These are phyloP conservation scores for Lamprotornis superbus DNA, from an alignment of 2,113 vertebrate genomes.

Conservation along the genomic window DNA sequence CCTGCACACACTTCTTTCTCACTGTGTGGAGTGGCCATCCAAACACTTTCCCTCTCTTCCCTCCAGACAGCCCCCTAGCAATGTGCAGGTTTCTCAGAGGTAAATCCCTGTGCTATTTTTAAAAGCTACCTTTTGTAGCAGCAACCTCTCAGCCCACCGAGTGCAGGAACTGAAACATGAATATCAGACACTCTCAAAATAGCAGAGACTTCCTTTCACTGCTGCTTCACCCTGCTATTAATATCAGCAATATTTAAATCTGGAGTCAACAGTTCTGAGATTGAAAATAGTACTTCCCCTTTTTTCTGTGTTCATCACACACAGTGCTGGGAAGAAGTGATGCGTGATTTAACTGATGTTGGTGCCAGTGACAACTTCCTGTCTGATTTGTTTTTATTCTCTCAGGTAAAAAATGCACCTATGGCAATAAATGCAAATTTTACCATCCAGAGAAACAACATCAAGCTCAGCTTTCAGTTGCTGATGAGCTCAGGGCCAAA, in stretches of 20 bases:
- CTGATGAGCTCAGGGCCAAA: conserved; percentile 85
- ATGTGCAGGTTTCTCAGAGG: not conserved
- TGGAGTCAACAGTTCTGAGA: not conserved
- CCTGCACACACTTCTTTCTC: not conserved
- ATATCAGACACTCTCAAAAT: not conserved
- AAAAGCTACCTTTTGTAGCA: not conserved
- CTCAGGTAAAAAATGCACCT: conserved; percentile 91
- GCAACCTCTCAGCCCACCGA: not conserved
- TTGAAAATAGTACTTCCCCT: not conserved
- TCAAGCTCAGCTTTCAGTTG: conserved; percentile 81
- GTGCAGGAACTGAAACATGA: not conserved
- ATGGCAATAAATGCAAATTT: conserved; percentile 91
- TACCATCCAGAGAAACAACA: conserved; percentile 83
- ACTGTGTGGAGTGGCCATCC: not conserved
- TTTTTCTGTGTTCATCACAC: not conserved
- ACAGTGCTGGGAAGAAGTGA: rapidly evolving
- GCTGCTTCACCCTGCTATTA: not conserved
- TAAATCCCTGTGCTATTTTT: not conserved
- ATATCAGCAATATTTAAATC: not conserved
- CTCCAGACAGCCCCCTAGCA: not conserved
- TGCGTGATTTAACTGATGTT: rapidly evolving
- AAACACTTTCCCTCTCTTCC: not conserved
- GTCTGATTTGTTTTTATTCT: not conserved
- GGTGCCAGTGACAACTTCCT: not conserved
- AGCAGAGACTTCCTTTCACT: not conserved